Percentiles rank a stretch among this genome's conserved stretches.
Evolutionary conservation across 2,888 invertebrate genomes (phyloP).

Genomic region (Timema podura): DNA sequence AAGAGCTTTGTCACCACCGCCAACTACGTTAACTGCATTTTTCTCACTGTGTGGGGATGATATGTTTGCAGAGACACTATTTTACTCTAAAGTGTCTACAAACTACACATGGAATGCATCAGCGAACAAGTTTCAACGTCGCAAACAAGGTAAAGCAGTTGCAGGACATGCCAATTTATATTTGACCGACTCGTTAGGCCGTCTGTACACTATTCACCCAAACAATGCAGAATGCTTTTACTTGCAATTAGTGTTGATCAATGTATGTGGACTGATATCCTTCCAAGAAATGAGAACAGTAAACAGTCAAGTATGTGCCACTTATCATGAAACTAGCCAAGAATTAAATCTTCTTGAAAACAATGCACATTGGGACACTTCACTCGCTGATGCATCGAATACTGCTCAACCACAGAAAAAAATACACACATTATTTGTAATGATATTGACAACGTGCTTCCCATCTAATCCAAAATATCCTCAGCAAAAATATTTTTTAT

Average conservation of each 20-base stretch:
- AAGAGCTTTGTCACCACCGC: conserved; percentile 19
- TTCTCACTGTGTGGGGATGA: conserved; percentile 20
- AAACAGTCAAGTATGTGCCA: conserved; percentile 38
- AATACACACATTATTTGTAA: too few species aligned
- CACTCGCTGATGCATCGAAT: conserved; percentile 33
- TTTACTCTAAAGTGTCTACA: conserved; percentile 1
- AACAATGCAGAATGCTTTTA: conserved; percentile 38
- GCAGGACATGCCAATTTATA: conserved; percentile 27
- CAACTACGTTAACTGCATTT: too few species aligned
- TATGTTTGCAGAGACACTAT: conserved; percentile 19
- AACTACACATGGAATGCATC: conserved; percentile 32
- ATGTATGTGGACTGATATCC: conserved; percentile 41
- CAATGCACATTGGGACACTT: conserved; percentile 36
- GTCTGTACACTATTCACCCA: conserved; percentile 40
- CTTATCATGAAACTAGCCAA: conserved; percentile 44
- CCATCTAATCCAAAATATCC: conserved; percentile 30
- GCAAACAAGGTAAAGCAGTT: conserved; percentile 29
- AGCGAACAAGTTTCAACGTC: conserved; percentile 15
- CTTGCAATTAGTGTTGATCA: conserved; percentile 37
- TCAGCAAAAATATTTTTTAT: too few species aligned
- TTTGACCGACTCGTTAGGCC: conserved; percentile 29
- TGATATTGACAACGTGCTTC: too few species aligned
- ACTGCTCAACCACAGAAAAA: too few species aligned
- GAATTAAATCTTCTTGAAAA: conserved; percentile 38
- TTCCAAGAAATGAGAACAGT: conserved; percentile 40